Evolutionary conservation across 1,140 invertebrate species (phyloP).

Genomic region (Lethocerus indicus): DNA sequence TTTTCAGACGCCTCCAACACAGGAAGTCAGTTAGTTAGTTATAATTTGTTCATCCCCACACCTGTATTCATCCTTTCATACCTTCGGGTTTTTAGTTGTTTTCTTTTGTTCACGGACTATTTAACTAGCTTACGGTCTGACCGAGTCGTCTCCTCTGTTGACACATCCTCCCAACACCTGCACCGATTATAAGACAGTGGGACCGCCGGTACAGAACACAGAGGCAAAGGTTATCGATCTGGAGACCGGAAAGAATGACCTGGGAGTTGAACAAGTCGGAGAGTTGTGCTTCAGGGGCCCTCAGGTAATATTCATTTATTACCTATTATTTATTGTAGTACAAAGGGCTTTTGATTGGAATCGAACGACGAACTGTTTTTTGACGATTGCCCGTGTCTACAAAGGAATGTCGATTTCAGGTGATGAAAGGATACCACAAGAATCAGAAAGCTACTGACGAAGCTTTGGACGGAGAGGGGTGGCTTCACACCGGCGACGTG

Average conservation of each 20-base stretch:
- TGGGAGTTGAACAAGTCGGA: conserved; percentile 37
- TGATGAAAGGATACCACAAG: conserved; percentile 11
- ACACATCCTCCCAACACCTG: conserved; percentile 29
- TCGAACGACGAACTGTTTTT: background rate
- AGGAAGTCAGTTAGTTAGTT: background rate
- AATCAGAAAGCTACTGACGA: conserved; percentile 22
- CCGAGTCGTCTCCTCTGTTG: conserved; percentile 41
- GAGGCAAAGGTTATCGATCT: conserved; percentile 41
- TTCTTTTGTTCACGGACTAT: background rate
- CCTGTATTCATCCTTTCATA: background rate
- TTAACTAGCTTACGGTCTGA: conserved; percentile 44
- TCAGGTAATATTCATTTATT: conserved; percentile 29
- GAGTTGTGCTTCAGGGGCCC: conserved; percentile 51
- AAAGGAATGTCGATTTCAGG: conserved; percentile 19
- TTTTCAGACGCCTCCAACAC: conserved; percentile 25
- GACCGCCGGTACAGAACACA: conserved; percentile 45
- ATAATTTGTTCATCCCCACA: background rate
- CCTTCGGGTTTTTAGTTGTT: background rate
- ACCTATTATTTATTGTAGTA: background rate
- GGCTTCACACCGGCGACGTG: conserved; percentile 64
- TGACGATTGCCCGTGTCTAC: too few relatives aligned
- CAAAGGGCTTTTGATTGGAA: background rate
- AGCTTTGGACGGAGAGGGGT: conserved; percentile 51
- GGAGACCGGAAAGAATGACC: conserved; percentile 27
- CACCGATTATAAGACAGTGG: conserved; percentile 43